Conservation (phyloP, 2,888 invertebrate species). For the Drosophila aldrichi region DNA sequence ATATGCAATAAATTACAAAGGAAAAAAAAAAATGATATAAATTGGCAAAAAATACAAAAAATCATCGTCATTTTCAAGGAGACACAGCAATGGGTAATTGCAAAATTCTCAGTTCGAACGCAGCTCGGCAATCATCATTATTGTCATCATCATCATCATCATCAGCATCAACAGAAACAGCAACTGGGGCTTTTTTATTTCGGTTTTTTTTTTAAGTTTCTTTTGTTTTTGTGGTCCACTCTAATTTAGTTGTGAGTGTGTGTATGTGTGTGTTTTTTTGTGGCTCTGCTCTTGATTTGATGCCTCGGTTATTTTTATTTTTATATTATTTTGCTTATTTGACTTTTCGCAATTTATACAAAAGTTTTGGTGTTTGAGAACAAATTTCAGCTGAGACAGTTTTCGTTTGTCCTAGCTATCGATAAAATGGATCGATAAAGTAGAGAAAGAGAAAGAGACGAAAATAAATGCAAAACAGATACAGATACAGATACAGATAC, state of each 20-base stretch:
- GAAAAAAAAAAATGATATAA: slow-evolving; percentile 23
- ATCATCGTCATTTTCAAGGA: slow-evolving; percentile 55
- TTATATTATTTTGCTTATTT: slow-evolving; percentile 7
- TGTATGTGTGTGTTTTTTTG: slow-evolving; percentile 7
- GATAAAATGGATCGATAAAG: not conserved
- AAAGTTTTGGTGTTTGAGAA: slow-evolving; percentile 7
- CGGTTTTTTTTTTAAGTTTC: slow-evolving; percentile 11
- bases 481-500: not conserved
- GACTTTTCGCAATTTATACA: slow-evolving; percentile 14
- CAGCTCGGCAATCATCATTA: slow-evolving; percentile 28
- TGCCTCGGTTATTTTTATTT: slow-evolving; percentile 26
- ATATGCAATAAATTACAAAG: slow-evolving; percentile 69
- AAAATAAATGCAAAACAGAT: not conserved
- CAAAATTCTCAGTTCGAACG: slow-evolving; percentile 51
- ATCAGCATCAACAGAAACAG: slow-evolving; percentile 24
- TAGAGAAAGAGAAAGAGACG: not conserved
- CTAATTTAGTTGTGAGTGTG: slow-evolving; percentile 32
- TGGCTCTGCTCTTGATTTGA: slow-evolving; percentile 39
- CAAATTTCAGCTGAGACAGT: slow-evolving; percentile 2
- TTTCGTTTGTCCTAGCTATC: not conserved
- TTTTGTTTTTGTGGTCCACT: slow-evolving; percentile 23
- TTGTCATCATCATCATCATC: not conserved
- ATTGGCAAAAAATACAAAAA: slow-evolving; percentile 19
- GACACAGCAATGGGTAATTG: slow-evolving; percentile 48
- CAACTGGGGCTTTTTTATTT: slow-evolving; percentile 37